Evolutionary conservation across 2,888 invertebrate species (phyloP).

Genomic region (Cistogaster globosa): DNA sequence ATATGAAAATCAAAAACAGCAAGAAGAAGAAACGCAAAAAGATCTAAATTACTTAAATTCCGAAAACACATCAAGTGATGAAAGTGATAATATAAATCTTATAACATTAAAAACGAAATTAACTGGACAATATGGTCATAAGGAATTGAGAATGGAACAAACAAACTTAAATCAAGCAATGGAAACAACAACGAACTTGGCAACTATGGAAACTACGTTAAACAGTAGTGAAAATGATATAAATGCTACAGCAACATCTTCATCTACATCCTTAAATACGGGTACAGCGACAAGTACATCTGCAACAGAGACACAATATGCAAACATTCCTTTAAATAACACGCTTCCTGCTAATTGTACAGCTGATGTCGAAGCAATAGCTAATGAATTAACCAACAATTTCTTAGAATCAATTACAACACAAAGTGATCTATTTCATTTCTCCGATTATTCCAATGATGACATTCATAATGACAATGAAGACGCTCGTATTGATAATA

Average conservation of each 20-base stretch:
- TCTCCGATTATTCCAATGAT: conserved; percentile 42
- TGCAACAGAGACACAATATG: conserved; percentile 1
- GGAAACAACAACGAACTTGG: background rate
- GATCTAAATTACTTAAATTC: background rate
- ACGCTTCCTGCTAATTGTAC: conserved; percentile 12
- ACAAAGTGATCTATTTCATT: conserved; percentile 25
- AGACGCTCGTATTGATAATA: conserved; percentile 2
- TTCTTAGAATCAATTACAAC: background rate
- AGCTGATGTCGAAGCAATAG: background rate
- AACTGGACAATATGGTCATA: conserved; percentile 4
- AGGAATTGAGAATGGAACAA: conserved; percentile 1
- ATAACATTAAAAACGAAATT: conserved; percentile 65
- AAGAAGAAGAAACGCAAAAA: conserved; percentile 1
- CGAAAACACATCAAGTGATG: conserved; percentile 55
- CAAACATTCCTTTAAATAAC: conserved; percentile 24
- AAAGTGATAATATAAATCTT: conserved; percentile 67
- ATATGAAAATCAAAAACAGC: conserved; percentile 11
- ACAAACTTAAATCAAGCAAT: background rate
- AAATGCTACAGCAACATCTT: background rate
- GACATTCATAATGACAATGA: conserved; percentile 25
- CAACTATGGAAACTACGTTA: background rate
- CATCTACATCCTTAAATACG: background rate
- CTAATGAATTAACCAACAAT: conserved; percentile 4
- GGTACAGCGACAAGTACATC: background rate
- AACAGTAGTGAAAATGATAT: conserved; percentile 11